Conservation (phyloP, 1,140 invertebrate genomes). For the Dysdera silvatica region DNA sequence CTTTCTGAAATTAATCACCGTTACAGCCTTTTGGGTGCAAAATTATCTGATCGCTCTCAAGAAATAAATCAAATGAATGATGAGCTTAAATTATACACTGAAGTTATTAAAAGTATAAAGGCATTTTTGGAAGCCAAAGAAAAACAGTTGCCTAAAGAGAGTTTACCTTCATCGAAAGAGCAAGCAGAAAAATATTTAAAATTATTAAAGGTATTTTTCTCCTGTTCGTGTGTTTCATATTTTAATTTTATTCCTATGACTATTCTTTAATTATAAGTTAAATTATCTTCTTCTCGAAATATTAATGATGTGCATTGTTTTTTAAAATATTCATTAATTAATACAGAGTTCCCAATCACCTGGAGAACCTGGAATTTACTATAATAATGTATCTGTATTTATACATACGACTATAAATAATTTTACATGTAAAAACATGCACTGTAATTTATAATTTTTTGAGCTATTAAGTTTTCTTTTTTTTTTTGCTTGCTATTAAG, state of each 20-base stretch:
- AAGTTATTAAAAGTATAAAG: constrained; percentile 65
- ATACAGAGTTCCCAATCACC: no score
- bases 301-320: background rate
- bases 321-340: no score
- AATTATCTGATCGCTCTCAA: constrained; percentile 74
- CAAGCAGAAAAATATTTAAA: constrained; percentile 81
- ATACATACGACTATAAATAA: no score
- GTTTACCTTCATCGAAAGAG: constrained; percentile 66
- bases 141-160: constrained; percentile 63
- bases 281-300: background rate
- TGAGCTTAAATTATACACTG: constrained; percentile 71
- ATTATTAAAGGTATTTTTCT: constrained; percentile 57
- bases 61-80: constrained; percentile 72
- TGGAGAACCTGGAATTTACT: no score
- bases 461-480: no score
- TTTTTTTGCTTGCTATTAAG: no score
- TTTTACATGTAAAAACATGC: no score
- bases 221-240: no score
- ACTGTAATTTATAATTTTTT: no score
- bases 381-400: no score
- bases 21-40: constrained; percentile 76
- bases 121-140: constrained; percentile 75
- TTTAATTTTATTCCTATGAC: background rate
- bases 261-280: background rate
- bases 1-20: constrained; percentile 85